Evolutionary conservation across 2,888 invertebrate genomes (phyloP), one percentile per base, ranked within the genome.

Genomic region (Caenorhabditis wallacei): DNA sequence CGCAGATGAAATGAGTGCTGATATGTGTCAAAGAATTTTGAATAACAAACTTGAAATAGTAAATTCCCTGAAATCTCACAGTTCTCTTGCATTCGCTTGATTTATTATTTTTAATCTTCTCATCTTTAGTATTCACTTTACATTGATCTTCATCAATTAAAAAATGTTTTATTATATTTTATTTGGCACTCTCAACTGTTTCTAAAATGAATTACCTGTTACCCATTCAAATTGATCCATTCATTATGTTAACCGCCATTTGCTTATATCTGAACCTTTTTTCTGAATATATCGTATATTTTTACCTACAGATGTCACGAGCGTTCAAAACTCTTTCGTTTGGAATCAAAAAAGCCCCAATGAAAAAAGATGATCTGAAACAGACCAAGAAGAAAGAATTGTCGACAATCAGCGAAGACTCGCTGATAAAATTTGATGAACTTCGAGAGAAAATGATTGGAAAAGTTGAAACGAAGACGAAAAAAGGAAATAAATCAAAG

Each of bases 381-480:
- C 63, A 57, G 11, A 51, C 20, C 22, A 43, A 63, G 46, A 48
- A 37, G 22, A 61, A 64, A 20, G 74, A 74, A 51, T 26, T 84
- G 22, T 84, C 84, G 24, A 80, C 40, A 7, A 79, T 84, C 40
- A 57, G 80, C 2, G 61, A 66, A 5, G 75, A 80, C 11, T 46
- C 51, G 0, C 40, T 84, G 11, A 26, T 24, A 24, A 74, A 57
- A 72, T 80, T 59, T 37, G 80, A 84, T 24, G 80, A 84, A 22
- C 26, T 84, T 11, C 57, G 74, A 0, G 82, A 74, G 43, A 79
- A 75, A 70, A 79, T 70, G 79, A 79, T 82, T 26, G 82, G 82
- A 40, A 82, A 48, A 59, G 59, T 66, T 16, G 71, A 76, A 26
- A 66, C 68, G 40, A 71, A n/a, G 18, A 18, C n/a, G 4, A 48